A percentile compares a stretch with the other conserved stretches of the same genome.
Evolutionary conservation across 2,797 vertebrate genomes (phyloP).

Genomic region (Miichthys miiuy): DNA sequence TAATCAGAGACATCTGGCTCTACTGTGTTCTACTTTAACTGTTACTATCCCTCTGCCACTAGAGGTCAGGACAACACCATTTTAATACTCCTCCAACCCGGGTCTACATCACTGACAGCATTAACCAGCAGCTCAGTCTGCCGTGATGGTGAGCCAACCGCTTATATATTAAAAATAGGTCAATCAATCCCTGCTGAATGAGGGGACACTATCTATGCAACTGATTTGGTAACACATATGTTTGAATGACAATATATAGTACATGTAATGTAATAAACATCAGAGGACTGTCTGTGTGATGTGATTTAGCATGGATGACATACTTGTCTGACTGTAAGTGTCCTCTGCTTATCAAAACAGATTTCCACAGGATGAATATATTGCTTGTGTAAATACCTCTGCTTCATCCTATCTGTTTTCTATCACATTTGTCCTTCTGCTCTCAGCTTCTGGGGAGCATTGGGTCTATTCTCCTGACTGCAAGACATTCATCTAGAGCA

Average conservation of each 20-base stretch:
- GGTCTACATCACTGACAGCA: neutral
- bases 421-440: slow-evolving; percentile 64
- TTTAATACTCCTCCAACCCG: no score
- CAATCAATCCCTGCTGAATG: slow-evolving; percentile 25
- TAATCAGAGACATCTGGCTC: neutral
- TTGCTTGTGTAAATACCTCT: slow-evolving; percentile 43
- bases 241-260: slow-evolving; percentile 14
- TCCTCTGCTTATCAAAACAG: slow-evolving; percentile 17
- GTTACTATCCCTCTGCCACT: neutral
- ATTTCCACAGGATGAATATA: slow-evolving; percentile 31
- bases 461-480: slow-evolving; percentile 30
- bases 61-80: slow-evolving; percentile 59
- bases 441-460: slow-evolving; percentile 33
- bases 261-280: no score
- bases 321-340: neutral
- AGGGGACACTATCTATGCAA: slow-evolving; percentile 13
- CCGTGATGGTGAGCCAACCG: slow-evolving; percentile 6
- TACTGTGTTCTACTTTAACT: slow-evolving; percentile 29
- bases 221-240: slow-evolving; percentile 31
- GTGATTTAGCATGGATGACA: neutral
- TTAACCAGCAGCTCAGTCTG: neutral
- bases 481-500: slow-evolving; percentile 58
- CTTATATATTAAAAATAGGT: slow-evolving; percentile 3
- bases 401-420: slow-evolving; percentile 57
- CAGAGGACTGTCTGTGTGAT: neutral